phyloP scores from a whole-genome alignment of 2,113 vertebrate species.

The Jacana jacana region DNA sequence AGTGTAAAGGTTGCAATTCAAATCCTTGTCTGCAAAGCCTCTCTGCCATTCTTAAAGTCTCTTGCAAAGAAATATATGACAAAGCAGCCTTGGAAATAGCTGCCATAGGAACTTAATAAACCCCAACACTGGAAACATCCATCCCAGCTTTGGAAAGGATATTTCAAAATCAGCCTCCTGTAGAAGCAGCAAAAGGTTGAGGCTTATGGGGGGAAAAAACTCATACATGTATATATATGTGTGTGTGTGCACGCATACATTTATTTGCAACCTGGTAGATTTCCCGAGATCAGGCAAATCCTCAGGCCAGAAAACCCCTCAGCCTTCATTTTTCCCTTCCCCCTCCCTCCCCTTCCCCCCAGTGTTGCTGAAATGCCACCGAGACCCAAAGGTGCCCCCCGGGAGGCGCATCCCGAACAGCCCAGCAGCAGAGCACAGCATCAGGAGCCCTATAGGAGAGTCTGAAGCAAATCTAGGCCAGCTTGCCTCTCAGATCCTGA shows the following conservation, averaged over 20 bases:
- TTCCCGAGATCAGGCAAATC: background rate
- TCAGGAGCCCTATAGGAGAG: background rate
- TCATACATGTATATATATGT: fast-evolving
- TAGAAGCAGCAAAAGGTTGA: background rate
- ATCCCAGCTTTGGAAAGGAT: background rate
- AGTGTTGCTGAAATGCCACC: background rate
- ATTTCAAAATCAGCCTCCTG: background rate
- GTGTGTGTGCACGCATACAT: background rate
- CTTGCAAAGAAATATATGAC: background rate
- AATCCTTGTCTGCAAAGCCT: conserved; percentile 29
- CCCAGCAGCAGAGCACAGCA: background rate
- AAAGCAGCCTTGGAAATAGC: conserved; percentile 31
- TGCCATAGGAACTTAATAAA: conserved; percentile 16
- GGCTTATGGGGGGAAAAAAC: background rate
- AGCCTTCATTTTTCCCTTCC: background rate
- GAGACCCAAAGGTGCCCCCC: background rate
- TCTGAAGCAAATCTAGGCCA: background rate
- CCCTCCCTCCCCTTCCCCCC: background rate
- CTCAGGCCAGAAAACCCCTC: background rate
- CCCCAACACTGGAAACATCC: background rate
- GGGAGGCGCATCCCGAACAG: background rate
- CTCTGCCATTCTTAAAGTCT: background rate
- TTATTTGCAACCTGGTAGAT: background rate
- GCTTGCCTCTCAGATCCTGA: background rate
- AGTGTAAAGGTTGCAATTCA: conserved; percentile 21